These are phyloP conservation scores for Dipodomys ordii DNA, from an alignment of 2,113 vertebrate genomes.

Conservation along the genomic window DNA sequence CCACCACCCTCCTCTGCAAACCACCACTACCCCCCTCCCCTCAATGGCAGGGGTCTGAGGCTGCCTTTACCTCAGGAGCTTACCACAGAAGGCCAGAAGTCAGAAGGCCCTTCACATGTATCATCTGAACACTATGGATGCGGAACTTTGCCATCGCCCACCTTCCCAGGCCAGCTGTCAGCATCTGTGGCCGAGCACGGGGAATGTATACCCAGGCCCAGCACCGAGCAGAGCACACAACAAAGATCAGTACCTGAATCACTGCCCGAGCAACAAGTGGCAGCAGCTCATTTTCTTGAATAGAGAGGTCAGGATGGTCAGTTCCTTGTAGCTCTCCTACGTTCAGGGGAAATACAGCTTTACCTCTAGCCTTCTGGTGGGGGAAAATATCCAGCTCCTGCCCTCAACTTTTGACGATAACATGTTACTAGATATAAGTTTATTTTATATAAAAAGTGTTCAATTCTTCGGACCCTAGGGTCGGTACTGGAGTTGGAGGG, in stretches of 20 bases:
- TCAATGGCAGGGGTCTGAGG: constrained; percentile 52
- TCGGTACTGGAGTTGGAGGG: constrained; percentile 67
- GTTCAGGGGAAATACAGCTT: constrained; percentile 62
- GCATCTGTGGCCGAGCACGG: background rate
- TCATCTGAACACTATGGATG: background rate
- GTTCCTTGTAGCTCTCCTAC: constrained; percentile 40
- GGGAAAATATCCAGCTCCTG: constrained; percentile 46
- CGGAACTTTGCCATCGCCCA: background rate
- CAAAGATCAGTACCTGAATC: constrained; percentile 31
- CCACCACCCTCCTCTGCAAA: constrained; percentile 7
- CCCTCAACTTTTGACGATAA: constrained; percentile 66
- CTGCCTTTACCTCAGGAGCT: constrained; percentile 74
- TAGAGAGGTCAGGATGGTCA: constrained; percentile 34
- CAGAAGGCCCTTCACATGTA: background rate
- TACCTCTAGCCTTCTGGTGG: constrained; percentile 73
- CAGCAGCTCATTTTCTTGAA: constrained; percentile 1
- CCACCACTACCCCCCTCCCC: constrained; percentile 53
- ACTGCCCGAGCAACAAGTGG: background rate
- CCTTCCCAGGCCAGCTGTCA: background rate
- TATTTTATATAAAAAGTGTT: constrained; percentile 84
- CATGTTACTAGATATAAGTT: constrained; percentile 78
- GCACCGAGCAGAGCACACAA: background rate
- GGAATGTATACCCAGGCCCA: constrained; percentile 19
- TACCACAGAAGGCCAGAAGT: constrained; percentile 16
- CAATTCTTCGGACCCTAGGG: constrained; percentile 69